A percentile compares a stretch with the other conserved stretches of the same genome.
Conservation (phyloP, 2,797 vertebrate genomes). For the Macroramphosus scolopax region DNA sequence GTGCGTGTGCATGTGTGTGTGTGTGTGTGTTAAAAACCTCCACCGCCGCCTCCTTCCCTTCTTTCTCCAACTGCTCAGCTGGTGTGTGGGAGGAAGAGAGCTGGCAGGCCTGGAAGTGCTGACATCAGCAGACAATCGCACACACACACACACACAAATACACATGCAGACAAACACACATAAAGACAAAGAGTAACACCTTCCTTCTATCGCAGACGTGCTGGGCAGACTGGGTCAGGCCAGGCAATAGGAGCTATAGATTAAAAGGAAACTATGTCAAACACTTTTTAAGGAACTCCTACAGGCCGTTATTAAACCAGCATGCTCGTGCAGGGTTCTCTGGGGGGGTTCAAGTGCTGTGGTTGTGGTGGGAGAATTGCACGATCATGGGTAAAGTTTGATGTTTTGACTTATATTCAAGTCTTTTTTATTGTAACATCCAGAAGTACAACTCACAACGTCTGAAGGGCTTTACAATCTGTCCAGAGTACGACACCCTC, state of each 20-base stretch:
- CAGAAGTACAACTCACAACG: too few relatives aligned
- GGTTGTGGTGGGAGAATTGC: too few relatives aligned
- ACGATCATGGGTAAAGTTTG: too few relatives aligned
- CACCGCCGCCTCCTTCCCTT: constrained; percentile 20
- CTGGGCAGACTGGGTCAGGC: constrained; percentile 12
- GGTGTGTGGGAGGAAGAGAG: constrained; percentile 56
- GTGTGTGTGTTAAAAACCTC: constrained; percentile 20
- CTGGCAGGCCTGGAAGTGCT: constrained; percentile 51
- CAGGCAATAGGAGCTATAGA: not conserved
- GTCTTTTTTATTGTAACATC: too few relatives aligned
- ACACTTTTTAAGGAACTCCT: too few relatives aligned
- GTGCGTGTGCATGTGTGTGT: constrained; percentile 6
- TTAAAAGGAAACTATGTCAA: constrained; percentile 3
- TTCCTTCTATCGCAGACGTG: constrained; percentile 14
- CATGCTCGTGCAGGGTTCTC: too few relatives aligned
- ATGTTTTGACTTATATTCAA: too few relatives aligned
- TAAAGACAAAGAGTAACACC: constrained; percentile 16
- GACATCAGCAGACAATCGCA: constrained; percentile 55
- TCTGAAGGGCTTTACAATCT: too few relatives aligned
- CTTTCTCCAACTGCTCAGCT: constrained; percentile 58
- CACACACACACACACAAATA: constrained; percentile 7
- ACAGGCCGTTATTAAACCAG: too few relatives aligned
- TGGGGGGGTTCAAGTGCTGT: not conserved
- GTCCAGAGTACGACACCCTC: too few relatives aligned
- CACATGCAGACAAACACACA: constrained; percentile 4